A percentile compares a stretch with the other conserved stretches of the same genome.
These are phyloP conservation scores for Trachelus iudaicus DNA, from an alignment of 2,888 invertebrate species.

Conservation along the genomic window DNA sequence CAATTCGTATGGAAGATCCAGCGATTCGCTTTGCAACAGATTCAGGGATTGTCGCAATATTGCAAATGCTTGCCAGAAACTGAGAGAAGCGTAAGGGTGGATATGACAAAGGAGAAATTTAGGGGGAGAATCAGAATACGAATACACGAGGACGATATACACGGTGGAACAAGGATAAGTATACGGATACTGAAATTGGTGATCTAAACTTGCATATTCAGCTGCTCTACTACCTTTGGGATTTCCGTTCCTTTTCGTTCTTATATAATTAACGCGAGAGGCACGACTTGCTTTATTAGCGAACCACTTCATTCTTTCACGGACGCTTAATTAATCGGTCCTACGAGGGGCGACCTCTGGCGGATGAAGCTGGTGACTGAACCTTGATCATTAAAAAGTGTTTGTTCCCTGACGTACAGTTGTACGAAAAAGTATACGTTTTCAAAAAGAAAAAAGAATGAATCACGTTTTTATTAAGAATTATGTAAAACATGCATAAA, in stretches of 20 bases:
- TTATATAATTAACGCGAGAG: background rate
- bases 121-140: background rate
- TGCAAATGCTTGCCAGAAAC: background rate
- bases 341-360: background rate
- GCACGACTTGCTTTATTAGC: background rate
- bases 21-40: background rate
- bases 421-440: background rate
- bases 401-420: background rate
- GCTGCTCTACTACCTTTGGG: background rate
- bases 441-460: too few species aligned
- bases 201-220: background rate
- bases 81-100: background rate
- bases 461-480: background rate
- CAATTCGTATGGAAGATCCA: background rate
- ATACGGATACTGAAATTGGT: background rate
- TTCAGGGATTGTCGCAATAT: background rate
- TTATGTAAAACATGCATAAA: background rate
- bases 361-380: background rate
- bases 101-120: background rate
- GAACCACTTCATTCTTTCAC: background rate
- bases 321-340: background rate
- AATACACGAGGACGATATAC: background rate
- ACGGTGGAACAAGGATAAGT: background rate
- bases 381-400: background rate
- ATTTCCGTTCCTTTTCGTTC: background rate